Evolutionary conservation across 1,140 invertebrate species (phyloP), one percentile per base, ranked within the genome.

Genomic region (Radopholus similis): DNA sequence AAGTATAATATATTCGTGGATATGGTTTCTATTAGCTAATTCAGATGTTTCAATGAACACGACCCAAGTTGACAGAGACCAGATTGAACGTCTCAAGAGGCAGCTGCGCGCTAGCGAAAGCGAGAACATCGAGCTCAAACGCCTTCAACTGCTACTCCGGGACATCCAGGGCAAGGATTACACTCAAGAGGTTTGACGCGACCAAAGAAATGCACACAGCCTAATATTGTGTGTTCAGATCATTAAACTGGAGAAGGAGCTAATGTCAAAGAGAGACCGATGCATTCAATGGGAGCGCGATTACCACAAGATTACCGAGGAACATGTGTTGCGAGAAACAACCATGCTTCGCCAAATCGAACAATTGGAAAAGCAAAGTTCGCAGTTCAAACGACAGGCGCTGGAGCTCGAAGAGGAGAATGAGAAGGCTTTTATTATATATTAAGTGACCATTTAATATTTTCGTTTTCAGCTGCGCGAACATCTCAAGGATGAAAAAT

Each of bases 371-470:
- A 62, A 62, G 21, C 38, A 62, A 28, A 32, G 40, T 11, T 11
- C 2, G 18, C 42, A 28, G 42, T 34, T 62, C 21, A 21, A n/a
- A 21, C 26, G 47, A 21, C n/a, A 47, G 28, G 59, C 40, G 9
- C 11, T 62, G 42, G 59, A 62, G 47, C 23, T 62, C 21, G 59
- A 62, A n/a, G 59, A 47, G 28, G 59, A 62, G 18, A 62, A 51
- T 42, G 21, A 21, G 15, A 47, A 62, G 40, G 59, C 47, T 40
- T 42, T 9, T 21, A 9, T 23, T 34, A 9, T 13, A 8, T 15
- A 21, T n/a, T 34, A 8, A 32, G 13, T 42, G 6, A 47, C 11
- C 13, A 4, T 38, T 44, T 58, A 4, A 58, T 58, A 34, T 1
- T 57, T 4, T 32, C 21, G 32, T 47, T 30, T 60, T 53, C 15